Evolutionary conservation across 2,888 invertebrate species (phyloP), one percentile per base, ranked within the genome.

Genomic region (Drosophila mulleri): DNA sequence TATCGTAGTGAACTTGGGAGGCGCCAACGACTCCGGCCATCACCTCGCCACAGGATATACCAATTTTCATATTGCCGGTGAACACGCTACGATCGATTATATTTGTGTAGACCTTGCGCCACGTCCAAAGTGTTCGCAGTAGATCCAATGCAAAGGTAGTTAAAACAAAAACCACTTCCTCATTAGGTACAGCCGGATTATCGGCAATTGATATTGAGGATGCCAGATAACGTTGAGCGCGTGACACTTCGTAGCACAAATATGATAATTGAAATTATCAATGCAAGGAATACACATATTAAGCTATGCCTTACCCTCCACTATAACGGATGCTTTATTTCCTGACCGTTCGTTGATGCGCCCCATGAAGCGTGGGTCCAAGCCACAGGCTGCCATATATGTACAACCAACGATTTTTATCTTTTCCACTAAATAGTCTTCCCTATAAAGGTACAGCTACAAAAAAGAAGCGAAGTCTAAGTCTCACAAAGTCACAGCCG

Each of bases 361-460:
- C 1, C 87, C 90, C 62, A 95, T 94, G 71, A 95, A 94, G 37
- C 94, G 95, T 0, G 96, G 95, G 82, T 96, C 96, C 54, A 99
- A 94, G 0, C 99, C 99, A 90, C 98, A 97, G 0, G 98, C 98
- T 1, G 98, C 98, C 98, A 99, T 98, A 90, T 98, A 99, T 0
- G 98, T 98, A 94, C 97, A 97, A 64, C 98, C 98, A 26, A 98
- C 98, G 61, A 98, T 96, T 94, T 99, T 99, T 32, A 99, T 99
- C 93, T 99, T 99, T 92, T 99, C 99, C 5, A 99, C 96, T 86
- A 95, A 94, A 58, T 94, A 94, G 58, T 95, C 94, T 0, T 94
- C 89, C 6, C 75, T 89, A 41, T 94, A 94, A 3, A 93, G 93
- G 26, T 95, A 94, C 16, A 97, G 93, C 62, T 97, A 91, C 6